Conservation (phyloP, 1,140 invertebrate species). For the Drosophila littoralis region DNA sequence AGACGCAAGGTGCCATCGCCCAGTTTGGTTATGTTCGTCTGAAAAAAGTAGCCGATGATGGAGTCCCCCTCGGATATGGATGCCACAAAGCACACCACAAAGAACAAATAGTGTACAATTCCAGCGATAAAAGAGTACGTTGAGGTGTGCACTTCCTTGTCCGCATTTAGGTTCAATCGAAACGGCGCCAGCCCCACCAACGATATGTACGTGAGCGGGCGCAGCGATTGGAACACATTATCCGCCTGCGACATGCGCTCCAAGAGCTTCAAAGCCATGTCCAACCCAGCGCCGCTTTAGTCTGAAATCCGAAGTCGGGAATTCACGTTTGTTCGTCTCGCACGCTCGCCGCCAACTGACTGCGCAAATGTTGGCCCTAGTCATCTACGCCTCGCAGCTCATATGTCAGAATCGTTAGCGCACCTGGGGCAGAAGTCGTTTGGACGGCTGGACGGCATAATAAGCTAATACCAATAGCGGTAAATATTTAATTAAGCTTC, state of each 20-base stretch:
- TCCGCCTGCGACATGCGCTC: conserved; percentile 76
- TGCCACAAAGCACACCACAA: conserved; percentile 68
- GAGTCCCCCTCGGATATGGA: conserved; percentile 71
- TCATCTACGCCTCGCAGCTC: conserved; percentile 36
- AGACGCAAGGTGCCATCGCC: conserved; percentile 71
- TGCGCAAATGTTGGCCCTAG: conserved; percentile 25
- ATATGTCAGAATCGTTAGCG: conserved; percentile 67
- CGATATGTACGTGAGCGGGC: conserved; percentile 72
- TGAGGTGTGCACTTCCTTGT: conserved; percentile 76
- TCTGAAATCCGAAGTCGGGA: not conserved
- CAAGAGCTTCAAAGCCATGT: conserved; percentile 69
- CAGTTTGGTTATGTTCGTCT: conserved; percentile 78
- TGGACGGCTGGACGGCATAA: conserved; percentile 46
- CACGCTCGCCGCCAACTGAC: conserved; percentile 52
- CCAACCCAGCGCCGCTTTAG: not conserved
- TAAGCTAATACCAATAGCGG: conserved; percentile 66
- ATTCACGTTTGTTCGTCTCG: conserved; percentile 50
- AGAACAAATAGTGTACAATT: conserved; percentile 77
- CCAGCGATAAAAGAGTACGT: conserved; percentile 67
- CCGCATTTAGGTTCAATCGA: conserved; percentile 63
- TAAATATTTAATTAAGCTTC: conserved; percentile 81
- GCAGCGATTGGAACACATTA: conserved; percentile 78
- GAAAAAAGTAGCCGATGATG: conserved; percentile 82
- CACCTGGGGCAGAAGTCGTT: conserved; percentile 30
- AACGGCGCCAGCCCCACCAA: conserved; percentile 78